Evolutionary conservation across 2,888 invertebrate genomes (phyloP).

Genomic region (Caprella mutica): DNA sequence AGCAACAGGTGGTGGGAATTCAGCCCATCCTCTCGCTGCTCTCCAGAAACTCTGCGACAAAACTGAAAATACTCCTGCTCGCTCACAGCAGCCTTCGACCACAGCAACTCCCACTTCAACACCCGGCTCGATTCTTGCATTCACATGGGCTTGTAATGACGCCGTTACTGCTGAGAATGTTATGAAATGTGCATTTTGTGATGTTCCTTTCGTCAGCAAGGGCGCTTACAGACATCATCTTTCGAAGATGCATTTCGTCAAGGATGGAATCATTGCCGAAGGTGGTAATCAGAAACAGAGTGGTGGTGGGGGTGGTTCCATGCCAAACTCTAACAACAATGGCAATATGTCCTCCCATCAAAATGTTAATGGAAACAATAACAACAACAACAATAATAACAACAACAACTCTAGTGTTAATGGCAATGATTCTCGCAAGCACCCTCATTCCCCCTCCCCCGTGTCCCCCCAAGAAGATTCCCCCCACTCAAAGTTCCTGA

Average conservation of each 20-base stretch:
- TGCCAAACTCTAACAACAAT: too few relatives aligned
- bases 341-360: slow-evolving; percentile 16
- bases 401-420: slow-evolving; percentile 13
- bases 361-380: slow-evolving; percentile 12
- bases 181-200: slow-evolving; percentile 90
- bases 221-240: slow-evolving; percentile 93
- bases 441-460: slow-evolving; percentile 34
- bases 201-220: slow-evolving; percentile 90
- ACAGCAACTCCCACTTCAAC: slow-evolving; percentile 46
- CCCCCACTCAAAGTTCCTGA: slow-evolving; percentile 92
- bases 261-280: slow-evolving; percentile 75
- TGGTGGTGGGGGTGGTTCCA: slow-evolving; percentile 37
- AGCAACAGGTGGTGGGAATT: slow-evolving; percentile 25
- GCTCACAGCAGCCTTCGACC: slow-evolving; percentile 37
- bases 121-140: slow-evolving; percentile 73
- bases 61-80: slow-evolving; percentile 58
- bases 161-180: slow-evolving; percentile 71
- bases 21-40: slow-evolving; percentile 79
- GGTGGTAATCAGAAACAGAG: slow-evolving; percentile 46
- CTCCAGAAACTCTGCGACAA: slow-evolving; percentile 92
- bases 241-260: slow-evolving; percentile 89
- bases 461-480: slow-evolving; percentile 56
- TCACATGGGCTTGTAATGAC: slow-evolving; percentile 90
- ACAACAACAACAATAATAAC: slow-evolving; percentile 13
- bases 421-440: not conserved